Conservation (phyloP, 2,888 invertebrate genomes). For the Caenorhabditis macrosperma region DNA sequence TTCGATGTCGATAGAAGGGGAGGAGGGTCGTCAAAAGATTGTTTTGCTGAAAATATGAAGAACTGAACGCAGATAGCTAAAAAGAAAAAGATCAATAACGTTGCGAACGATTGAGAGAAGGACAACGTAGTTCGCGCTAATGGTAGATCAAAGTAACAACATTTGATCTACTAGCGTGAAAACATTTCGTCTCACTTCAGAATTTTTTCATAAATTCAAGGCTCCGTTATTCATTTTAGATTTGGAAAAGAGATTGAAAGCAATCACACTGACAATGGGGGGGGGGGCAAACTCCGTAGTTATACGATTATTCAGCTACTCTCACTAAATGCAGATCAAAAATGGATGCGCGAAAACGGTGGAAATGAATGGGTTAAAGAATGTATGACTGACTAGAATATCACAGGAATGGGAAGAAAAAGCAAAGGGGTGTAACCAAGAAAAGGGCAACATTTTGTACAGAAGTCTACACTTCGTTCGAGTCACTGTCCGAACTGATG, state of each 20-base stretch:
- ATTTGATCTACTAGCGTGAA: no score
- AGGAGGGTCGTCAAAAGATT: no score
- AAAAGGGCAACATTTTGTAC: slow-evolving; percentile 8
- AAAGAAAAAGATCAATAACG: no score
- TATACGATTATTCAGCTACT: not conserved
- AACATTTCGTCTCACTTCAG: no score
- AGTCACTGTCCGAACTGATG: slow-evolving; percentile 48
- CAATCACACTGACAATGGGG: not conserved
- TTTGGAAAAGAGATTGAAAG: not conserved
- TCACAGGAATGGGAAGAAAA: slow-evolving; percentile 18
- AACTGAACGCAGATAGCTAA: no score
- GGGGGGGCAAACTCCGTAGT: not conserved
- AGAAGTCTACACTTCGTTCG: slow-evolving; percentile 23
- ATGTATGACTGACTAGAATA: slow-evolving; percentile 30
- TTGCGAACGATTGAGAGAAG: no score
- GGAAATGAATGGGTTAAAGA: not conserved
- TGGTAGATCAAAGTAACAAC: no score
- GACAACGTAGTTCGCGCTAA: no score
- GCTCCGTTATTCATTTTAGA: not conserved
- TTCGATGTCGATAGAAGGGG: no score
- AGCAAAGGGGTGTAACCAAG: not conserved
- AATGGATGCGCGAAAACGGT: not conserved
- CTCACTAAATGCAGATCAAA: slow-evolving; percentile 12
- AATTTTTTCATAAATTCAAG: no score
- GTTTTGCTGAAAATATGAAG: no score